Evolutionary conservation across 2,797 vertebrate species (phyloP).

Genomic region (Molothrus aeneus): DNA sequence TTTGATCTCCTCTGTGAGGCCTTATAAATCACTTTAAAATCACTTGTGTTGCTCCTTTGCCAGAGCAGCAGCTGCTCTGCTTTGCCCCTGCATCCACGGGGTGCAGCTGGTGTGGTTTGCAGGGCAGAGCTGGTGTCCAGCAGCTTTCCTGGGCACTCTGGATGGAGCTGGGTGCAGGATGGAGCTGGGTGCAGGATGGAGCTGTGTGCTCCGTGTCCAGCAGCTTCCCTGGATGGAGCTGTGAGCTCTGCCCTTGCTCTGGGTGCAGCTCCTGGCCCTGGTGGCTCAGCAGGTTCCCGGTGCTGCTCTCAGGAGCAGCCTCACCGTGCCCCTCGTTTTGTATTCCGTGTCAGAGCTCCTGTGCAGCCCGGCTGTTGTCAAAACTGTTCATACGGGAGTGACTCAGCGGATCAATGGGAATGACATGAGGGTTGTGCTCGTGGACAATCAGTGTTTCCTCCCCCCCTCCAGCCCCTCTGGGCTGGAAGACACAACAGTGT

Average conservation of each 20-base stretch:
- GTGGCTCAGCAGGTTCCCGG: constrained; percentile 27
- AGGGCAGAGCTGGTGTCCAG: not conserved
- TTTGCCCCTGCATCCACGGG: not conserved
- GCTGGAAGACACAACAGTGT: not conserved
- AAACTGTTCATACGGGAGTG: constrained; percentile 55
- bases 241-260: not conserved
- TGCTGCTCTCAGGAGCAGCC: not conserved
- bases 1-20: not conserved
- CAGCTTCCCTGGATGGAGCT: not conserved
- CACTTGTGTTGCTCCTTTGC: not conserved
- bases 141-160: not conserved
- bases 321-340: not conserved
- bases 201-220: not conserved
- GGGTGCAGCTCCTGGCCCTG: not conserved
- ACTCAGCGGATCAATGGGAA: constrained; percentile 67
- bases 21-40: not conserved
- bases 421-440: constrained; percentile 34
- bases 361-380: constrained; percentile 27
- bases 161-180: no score
- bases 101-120: not conserved
- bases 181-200: not conserved
- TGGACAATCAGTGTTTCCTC: not conserved
- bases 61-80: not conserved
- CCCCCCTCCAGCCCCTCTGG: not conserved
- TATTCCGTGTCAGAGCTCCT: not conserved